A percentile compares a stretch with the other conserved stretches of the same genome.
Conservation (phyloP, 23 tunicate species). For the Ascidia mentula region DNA sequence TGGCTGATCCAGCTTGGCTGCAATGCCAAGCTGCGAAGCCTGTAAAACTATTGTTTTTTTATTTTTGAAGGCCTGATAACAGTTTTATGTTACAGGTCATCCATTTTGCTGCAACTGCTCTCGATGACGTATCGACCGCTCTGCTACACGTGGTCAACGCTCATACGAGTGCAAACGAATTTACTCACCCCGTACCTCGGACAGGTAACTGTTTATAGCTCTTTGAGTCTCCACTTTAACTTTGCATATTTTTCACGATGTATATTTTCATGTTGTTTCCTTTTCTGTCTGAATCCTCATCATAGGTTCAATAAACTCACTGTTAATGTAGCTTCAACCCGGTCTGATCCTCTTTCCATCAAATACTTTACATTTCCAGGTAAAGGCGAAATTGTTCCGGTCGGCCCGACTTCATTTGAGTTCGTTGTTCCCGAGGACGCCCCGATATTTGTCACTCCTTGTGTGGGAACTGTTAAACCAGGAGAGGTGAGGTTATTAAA, state of each 20-base stretch:
- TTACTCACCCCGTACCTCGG: conserved; percentile 91
- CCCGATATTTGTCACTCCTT: conserved; percentile 74
- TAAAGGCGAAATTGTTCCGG: conserved; percentile 80
- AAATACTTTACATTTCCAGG: conserved; percentile 27
- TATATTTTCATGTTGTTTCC: too few relatives aligned
- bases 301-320: too few relatives aligned
- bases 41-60: too few relatives aligned
- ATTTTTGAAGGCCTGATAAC: too few relatives aligned
- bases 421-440: conserved; percentile 71
- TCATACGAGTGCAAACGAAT: conserved; percentile 87
- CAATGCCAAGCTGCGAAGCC: too few relatives aligned
- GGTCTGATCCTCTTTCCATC: too few relatives aligned
- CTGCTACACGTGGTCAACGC: conserved; percentile 69
- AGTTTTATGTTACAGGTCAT: conserved; percentile 74
- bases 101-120: conserved; percentile 83
- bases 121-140: conserved; percentile 68
- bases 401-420: conserved; percentile 93
- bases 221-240: too few relatives aligned
- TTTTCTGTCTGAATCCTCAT: too few relatives aligned
- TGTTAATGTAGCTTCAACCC: background rate
- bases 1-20: too few relatives aligned
- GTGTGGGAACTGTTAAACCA: conserved; percentile 85
- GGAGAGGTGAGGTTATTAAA: conserved; percentile 56
- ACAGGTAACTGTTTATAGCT: too few relatives aligned
- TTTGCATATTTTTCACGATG: too few relatives aligned